Base-by-base conservation (phyloP, 1,140 invertebrate species). In the Aphelenchoides besseyi region DNA sequence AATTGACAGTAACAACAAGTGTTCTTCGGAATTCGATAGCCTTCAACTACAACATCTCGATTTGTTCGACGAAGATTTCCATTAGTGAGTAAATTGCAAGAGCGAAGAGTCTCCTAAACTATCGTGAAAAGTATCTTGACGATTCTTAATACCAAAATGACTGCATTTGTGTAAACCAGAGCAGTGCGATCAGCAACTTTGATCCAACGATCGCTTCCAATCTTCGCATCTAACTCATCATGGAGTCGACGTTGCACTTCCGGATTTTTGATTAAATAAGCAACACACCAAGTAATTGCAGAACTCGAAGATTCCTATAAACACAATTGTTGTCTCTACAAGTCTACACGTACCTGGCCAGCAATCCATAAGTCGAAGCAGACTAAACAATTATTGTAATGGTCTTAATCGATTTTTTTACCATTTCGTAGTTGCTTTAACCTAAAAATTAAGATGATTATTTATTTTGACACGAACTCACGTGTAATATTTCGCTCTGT, bases 281-380 rank as follows among this genome's bases (percentile, higher is more conserved):
- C 16, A 29, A 66, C 5, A 5, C 3, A 16, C 33, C 30, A 66
- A 5, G 62, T 16, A 29, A 66, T 5, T 5, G 26, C 61, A 66
- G n/a, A 54, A 16, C 33, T 66, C 5, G 26, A 59, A 5, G 26
- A 59, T 8, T 66, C 3, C 62, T 59, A n/a, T 41, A 41, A 8
- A n/a, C 5, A 8, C n/a, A 8, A 41, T 8, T 8, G 37, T n/a
- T 41, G 5, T 41, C 5, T 41, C n/a, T 8, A 41, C 5, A 41
- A 41, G 5, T 52, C 64, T 9, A 52, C 64, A 16, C 57, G 16
- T 28, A 68, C 66, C 29, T 70, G 69, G 18, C 69, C 69, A 1
- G 69, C 69, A 18, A 70, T 37, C 29, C 66, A 70, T 23, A 70
- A 16, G 32, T 70, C 69, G 30, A 32, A 70, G 29, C 61, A 69